A percentile compares a stretch with the other conserved stretches of the same genome.
Conservation (phyloP, 2,888 invertebrate genomes). For the Nomada lathburiana region DNA sequence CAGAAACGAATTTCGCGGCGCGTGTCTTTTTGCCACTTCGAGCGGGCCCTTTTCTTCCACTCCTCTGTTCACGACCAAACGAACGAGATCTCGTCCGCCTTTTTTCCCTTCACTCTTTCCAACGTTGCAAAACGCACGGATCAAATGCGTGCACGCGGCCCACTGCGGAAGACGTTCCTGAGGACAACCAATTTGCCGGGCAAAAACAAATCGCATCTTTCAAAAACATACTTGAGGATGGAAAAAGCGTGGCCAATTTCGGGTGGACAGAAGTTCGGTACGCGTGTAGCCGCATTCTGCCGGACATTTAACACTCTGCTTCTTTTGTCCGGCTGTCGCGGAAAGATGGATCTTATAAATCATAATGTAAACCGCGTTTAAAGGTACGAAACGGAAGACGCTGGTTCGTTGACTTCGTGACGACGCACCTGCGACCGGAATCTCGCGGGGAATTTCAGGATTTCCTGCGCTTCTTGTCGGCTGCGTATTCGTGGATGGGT, state of each 20-base stretch:
- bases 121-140: constrained; percentile 15
- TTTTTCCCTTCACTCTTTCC: constrained; percentile 1
- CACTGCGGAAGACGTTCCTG: constrained; percentile 58
- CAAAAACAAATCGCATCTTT: constrained; percentile 79
- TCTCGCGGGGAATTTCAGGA: constrained; percentile 14
- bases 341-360: constrained; percentile 76
- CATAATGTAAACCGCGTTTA: constrained; percentile 73
- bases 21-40: constrained; percentile 58
- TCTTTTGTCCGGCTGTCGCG: constrained; percentile 30
- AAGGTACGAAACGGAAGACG: constrained; percentile 38
- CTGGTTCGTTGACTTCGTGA: constrained; percentile 20
- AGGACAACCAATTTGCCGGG: constrained; percentile 62
- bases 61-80: neutral
- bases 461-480: neutral
- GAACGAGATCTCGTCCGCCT: constrained; percentile 9
- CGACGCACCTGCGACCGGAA: constrained; percentile 20
- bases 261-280: constrained; percentile 48
- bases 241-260: constrained; percentile 77
- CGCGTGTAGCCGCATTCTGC: constrained; percentile 46
- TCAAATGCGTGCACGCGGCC: constrained; percentile 20
- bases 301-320: constrained; percentile 54
- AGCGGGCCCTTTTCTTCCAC: constrained; percentile 33
- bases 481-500: too few species aligned
- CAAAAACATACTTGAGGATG: constrained; percentile 79
- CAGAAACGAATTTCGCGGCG: constrained; percentile 67